Evolutionary conservation across 1,140 invertebrate species (phyloP).

Genomic region (Sogatella furcifera): DNA sequence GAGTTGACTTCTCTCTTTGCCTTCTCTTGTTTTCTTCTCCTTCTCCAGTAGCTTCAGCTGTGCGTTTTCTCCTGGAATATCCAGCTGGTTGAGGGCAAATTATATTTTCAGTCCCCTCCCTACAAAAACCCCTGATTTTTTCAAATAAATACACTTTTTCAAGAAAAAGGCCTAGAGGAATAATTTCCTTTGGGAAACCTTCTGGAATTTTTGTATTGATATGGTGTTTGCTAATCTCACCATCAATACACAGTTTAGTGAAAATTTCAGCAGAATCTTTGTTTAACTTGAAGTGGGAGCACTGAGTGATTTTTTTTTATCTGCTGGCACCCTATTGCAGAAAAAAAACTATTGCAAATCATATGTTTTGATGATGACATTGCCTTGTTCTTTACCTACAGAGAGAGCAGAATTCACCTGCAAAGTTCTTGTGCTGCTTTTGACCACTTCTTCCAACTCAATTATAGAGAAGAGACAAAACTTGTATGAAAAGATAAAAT

Average conservation of each 20-base stretch:
- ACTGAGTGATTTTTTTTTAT: neutral
- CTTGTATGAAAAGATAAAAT: neutral
- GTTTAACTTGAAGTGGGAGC: neutral
- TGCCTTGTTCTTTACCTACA: neutral
- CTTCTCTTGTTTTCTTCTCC: no score
- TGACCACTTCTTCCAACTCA: neutral
- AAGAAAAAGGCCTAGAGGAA: no score
- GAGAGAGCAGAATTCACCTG: neutral
- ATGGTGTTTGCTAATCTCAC: no score
- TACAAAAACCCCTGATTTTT: slow-evolving; percentile 7
- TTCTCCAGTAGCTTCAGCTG: no score
- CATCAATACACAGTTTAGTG: no score
- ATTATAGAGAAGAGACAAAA: neutral
- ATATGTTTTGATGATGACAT: neutral
- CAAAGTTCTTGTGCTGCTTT: neutral
- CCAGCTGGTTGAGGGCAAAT: neutral
- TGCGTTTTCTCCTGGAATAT: no score
- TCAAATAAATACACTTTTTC: slow-evolving; percentile 10
- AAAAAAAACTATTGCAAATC: neutral
- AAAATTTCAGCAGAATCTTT: neutral
- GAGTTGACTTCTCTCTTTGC: no score
- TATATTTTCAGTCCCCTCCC: neutral
- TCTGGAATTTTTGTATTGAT: neutral
- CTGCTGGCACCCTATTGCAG: neutral
- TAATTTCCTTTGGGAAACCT: neutral